Percentiles rank a stretch among this genome's conserved stretches.
Evolutionary conservation across 2,113 vertebrate species (phyloP).

Genomic region (Antechinus flavipes): DNA sequence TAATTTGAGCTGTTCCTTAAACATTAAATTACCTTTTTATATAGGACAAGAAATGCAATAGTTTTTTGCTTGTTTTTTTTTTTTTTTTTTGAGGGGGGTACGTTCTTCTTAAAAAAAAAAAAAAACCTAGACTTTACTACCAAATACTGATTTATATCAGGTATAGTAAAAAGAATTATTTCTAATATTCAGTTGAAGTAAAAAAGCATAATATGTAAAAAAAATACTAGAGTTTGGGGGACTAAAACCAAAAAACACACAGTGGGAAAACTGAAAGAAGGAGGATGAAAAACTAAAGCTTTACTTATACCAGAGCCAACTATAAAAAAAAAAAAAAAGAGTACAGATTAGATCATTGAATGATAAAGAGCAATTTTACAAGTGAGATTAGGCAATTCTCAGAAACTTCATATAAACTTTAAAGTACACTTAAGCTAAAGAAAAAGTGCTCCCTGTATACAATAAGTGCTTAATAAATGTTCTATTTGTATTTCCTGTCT

Average conservation of each 20-base stretch:
- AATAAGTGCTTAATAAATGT: too few species aligned
- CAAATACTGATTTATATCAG: background rate
- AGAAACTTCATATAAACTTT: background rate
- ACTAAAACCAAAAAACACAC: background rate
- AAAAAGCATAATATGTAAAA: background rate
- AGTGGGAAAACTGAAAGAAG: background rate
- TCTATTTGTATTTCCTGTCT: too few species aligned
- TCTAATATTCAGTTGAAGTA: background rate
- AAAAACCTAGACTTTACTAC: background rate
- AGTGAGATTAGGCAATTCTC: background rate
- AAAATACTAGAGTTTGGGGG: background rate
- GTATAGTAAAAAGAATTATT: background rate
- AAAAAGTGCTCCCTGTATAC: background rate
- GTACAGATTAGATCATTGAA: background rate
- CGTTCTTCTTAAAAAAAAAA: too few species aligned
- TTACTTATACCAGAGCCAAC: background rate
- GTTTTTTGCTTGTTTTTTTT: background rate
- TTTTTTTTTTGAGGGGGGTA: too few species aligned
- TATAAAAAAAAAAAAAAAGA: constrained; percentile 44
- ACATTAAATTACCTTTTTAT: background rate
- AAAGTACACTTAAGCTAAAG: background rate
- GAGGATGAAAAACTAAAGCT: background rate
- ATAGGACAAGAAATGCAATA: background rate
- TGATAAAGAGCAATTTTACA: background rate
- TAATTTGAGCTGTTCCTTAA: background rate